Evolutionary conservation across 2,888 invertebrate genomes (phyloP), one percentile per base, ranked within the genome.

Genomic region (Sussaba pulchella): DNA sequence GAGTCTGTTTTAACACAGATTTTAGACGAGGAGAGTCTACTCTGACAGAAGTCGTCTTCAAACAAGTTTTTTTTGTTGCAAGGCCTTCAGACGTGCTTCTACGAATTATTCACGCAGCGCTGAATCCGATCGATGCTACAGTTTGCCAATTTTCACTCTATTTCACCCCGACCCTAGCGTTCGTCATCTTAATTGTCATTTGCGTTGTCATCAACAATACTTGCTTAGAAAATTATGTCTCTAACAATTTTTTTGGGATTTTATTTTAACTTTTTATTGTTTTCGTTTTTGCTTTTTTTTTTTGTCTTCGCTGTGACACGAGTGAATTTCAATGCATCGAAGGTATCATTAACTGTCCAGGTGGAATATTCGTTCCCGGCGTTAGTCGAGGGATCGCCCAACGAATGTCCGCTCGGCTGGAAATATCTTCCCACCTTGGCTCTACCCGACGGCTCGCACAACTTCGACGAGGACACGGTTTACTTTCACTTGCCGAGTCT

Each of bases 361-460:
- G 96, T 97, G 83, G 97, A 97, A 91, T 99, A 97, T 93, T 98
- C 98, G 21, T 98, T 97, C 93, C 99, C 99, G 12, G 96, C 98
- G 12, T 92, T 99, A 73, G 95, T 97, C 17, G 94, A 95, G 47
- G 97, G 94, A 10, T 93, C 94, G 52, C 96, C 95, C 78, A 95
- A 96, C 85, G 98, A 98, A 88, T 95, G 98, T 82, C 99, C 99
- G 1, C 93, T 95, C 10, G 96, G 96, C 77, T 99, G 99, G 99
- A 96, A 97, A 88, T 97, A 99, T 92, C 93, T 99, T 71, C 98
- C 99, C n/a, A 98, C 99, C 0, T 93, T 99, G 64, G 99, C 99
- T 0, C 93, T 99, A 82, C 99, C 99, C 10, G 99, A 99, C 94
- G 99, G 99, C 45, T 98, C 99, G 10, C 99, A 99, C 90, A 99